phyloP scores from a whole-genome alignment of 1,140 invertebrate species.

The Philopotamus ludificatus region DNA sequence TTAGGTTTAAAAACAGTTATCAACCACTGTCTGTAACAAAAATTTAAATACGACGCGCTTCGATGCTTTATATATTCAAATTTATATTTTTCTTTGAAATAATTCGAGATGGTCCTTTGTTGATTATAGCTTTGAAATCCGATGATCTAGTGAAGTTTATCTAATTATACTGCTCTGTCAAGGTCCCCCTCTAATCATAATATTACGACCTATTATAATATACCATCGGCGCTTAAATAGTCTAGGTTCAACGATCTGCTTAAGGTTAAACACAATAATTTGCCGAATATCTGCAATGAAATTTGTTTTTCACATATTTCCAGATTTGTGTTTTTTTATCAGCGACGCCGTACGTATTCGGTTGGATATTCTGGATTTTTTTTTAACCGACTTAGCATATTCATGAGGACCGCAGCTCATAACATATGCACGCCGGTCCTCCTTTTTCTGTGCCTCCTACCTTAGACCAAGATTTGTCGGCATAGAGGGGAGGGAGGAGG shows the following conservation, averaged over 20 bases:
- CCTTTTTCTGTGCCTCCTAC: constrained; percentile 6
- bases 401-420: constrained; percentile 28
- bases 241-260: constrained; percentile 21
- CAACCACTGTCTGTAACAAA: neutral
- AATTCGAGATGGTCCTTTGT: constrained; percentile 24
- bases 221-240: constrained; percentile 15
- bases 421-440: constrained; percentile 15
- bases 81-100: constrained; percentile 33
- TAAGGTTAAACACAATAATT: too few relatives aligned
- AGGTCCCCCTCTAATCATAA: constrained; percentile 20
- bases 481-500: constrained; percentile 4
- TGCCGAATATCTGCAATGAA: too few relatives aligned
- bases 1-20: too few relatives aligned
- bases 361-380: neutral
- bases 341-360: neutral
- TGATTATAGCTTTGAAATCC: constrained; percentile 31
- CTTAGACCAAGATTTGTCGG: neutral
- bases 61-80: neutral
- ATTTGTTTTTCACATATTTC: too few relatives aligned
- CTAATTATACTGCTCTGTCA: constrained; percentile 22
- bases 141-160: constrained; percentile 18
- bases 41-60: neutral
- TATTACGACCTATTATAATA: constrained; percentile 21
- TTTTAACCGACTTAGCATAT: constrained; percentile 25
- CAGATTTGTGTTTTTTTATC: neutral